phyloP scores from a whole-genome alignment of 2,888 invertebrate genomes.

The Drosophila colorata region DNA sequence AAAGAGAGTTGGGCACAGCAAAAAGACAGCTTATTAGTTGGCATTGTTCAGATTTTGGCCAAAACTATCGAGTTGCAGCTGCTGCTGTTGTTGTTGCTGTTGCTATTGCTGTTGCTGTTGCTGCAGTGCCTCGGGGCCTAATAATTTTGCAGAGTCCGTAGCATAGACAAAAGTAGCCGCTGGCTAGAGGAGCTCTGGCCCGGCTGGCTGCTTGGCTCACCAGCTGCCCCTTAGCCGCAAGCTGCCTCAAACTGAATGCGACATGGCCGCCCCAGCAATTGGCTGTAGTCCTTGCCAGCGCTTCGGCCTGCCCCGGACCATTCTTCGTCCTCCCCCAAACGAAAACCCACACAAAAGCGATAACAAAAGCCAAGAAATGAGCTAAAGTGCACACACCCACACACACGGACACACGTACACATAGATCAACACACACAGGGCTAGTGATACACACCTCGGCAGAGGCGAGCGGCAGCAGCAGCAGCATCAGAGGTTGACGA shows the following conservation, averaged over 20 bases:
- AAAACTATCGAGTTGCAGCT: conserved; percentile 65
- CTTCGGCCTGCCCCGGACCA: background rate
- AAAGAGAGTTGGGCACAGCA: conserved; percentile 9
- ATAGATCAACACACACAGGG: conserved; percentile 36
- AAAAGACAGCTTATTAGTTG: conserved; percentile 69
- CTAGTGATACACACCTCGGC: conserved; percentile 68
- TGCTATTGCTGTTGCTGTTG: conserved; percentile 27
- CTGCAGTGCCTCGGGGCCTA: conserved; percentile 41
- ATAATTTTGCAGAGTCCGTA: conserved; percentile 57
- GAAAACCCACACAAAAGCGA: conserved; percentile 74
- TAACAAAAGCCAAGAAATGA: conserved; percentile 82
- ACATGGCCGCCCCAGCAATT: conserved; percentile 55
- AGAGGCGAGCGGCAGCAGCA: conserved; percentile 38
- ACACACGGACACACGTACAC: conserved; percentile 42
- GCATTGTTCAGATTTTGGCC: conserved; percentile 63
- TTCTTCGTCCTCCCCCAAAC: conserved; percentile 8
- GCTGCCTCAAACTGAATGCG: conserved; percentile 37
- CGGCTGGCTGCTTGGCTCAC: background rate
- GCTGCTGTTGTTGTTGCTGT: conserved; percentile 10
- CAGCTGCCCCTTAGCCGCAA: conserved; percentile 13
- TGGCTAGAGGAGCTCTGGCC: conserved; percentile 23
- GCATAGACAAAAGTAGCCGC: conserved; percentile 53
- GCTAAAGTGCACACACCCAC: conserved; percentile 69
- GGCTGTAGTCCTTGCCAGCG: conserved; percentile 27
- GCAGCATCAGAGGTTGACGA: conserved; percentile 44